Evolutionary conservation across 2,113 vertebrate species (phyloP).

Genomic region (Chloropsis hardwickii): DNA sequence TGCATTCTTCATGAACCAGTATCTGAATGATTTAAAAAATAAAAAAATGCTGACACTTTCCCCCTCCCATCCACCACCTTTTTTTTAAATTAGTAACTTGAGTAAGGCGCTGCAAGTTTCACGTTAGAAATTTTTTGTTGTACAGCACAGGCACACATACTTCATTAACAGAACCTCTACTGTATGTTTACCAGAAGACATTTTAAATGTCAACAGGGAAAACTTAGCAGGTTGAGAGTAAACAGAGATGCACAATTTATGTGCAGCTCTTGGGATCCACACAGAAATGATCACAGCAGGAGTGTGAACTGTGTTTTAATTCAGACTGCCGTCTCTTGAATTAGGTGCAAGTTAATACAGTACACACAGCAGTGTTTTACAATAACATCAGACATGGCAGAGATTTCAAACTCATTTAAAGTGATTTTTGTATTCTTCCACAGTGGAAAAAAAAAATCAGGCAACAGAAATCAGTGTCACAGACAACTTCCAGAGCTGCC

Average conservation of each 20-base stretch:
- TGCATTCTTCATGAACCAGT: slow-evolving; percentile 77
- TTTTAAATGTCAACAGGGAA: slow-evolving; percentile 12
- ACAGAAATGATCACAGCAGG: slow-evolving; percentile 1
- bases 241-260: not conserved
- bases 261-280: not conserved
- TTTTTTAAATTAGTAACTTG: slow-evolving; percentile 11
- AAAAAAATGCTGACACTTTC: slow-evolving; percentile 59
- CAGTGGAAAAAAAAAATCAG: not conserved
- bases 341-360: not conserved
- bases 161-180: slow-evolving; percentile 6
- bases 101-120: slow-evolving; percentile 67
- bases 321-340: not conserved
- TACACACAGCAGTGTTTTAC: not conserved
- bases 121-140: not conserved
- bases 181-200: not conserved
- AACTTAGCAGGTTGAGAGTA: not conserved
- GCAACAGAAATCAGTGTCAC: not conserved
- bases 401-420: not conserved
- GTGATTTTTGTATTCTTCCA: not conserved
- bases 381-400: not conserved
- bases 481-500: not conserved
- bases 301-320: not conserved
- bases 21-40: slow-evolving; percentile 60
- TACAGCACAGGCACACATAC: slow-evolving; percentile 53
- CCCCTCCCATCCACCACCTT: slow-evolving; percentile 36